phyloP scores from a whole-genome alignment of 2,113 vertebrate genomes.

The Syngnathus floridae region DNA sequence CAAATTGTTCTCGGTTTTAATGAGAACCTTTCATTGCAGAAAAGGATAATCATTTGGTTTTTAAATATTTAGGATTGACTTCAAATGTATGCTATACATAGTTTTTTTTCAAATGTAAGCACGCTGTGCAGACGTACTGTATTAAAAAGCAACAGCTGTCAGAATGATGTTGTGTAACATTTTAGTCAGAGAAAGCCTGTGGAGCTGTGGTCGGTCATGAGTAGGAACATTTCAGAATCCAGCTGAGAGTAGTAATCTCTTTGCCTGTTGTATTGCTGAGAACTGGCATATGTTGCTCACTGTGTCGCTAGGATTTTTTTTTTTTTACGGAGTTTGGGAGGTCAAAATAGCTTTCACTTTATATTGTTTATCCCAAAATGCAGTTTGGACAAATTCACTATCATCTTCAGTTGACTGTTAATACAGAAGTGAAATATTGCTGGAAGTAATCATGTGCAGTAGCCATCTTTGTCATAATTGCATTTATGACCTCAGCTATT shows the following conservation, averaged over 20 bases:
- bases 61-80: too few species aligned
- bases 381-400: background rate
- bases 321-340: background rate
- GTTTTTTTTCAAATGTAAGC: background rate
- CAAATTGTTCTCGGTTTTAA: too few species aligned
- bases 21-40: background rate
- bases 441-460: background rate
- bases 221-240: background rate
- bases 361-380: background rate
- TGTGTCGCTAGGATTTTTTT: background rate
- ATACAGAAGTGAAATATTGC: background rate
- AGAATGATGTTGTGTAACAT: background rate
- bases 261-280: background rate
- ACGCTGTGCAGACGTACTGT: background rate
- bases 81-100: too few species aligned
- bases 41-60: too few species aligned
- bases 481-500: background rate
- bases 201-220: background rate
- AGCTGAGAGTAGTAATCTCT: background rate
- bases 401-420: background rate
- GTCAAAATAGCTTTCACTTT: background rate
- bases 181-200: background rate
- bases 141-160: background rate
- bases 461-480: constrained; percentile 3
- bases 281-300: background rate